Evolutionary conservation across 2,113 vertebrate species (phyloP).

Genomic region (Corythaixoides concolor): DNA sequence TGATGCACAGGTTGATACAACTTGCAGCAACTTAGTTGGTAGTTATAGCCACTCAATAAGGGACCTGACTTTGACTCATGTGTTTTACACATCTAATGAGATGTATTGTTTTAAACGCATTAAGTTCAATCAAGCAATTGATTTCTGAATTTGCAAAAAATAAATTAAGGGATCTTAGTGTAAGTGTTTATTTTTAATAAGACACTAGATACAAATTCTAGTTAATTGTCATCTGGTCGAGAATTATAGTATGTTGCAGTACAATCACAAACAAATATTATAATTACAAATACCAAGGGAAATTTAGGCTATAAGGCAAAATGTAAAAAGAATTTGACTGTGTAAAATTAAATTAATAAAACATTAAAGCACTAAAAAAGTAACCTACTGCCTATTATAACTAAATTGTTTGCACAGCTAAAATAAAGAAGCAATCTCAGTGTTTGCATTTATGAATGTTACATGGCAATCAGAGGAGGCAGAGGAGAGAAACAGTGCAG

Average conservation of each 20-base stretch:
- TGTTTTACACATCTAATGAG: background rate
- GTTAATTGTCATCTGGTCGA: constrained; percentile 19
- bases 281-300: constrained; percentile 57
- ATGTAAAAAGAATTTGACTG: constrained; percentile 32
- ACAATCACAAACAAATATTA: constrained; percentile 47
- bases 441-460: constrained; percentile 49
- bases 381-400: constrained; percentile 30
- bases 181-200: background rate
- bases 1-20: background rate
- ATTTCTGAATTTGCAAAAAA: constrained; percentile 8
- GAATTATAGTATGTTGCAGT: constrained; percentile 13
- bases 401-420: constrained; percentile 46
- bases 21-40: background rate
- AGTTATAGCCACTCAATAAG: background rate
- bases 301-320: constrained; percentile 50
- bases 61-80: background rate
- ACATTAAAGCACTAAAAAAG: constrained; percentile 40
- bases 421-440: constrained; percentile 41
- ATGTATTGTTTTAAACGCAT: background rate
- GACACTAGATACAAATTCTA: background rate
- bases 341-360: constrained; percentile 68
- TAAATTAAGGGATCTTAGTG: background rate
- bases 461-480: background rate
- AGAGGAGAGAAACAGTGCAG: background rate
- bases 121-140: background rate